Percentiles rank a stretch among this genome's conserved stretches.
Conservation (phyloP, 1,140 invertebrate species). For the Halictus rubicundus region DNA sequence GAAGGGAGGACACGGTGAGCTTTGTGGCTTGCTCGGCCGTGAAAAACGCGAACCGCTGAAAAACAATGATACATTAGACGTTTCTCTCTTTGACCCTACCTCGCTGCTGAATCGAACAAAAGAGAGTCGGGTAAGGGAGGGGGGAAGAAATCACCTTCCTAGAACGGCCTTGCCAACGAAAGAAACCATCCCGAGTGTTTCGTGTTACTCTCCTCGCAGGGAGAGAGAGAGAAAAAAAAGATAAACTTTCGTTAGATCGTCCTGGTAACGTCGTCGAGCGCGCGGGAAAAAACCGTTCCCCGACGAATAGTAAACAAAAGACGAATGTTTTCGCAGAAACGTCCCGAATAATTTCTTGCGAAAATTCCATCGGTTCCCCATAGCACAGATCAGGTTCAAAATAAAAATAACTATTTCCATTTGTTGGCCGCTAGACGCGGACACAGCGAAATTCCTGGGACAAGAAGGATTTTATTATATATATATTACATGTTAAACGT, state of each 20-base stretch:
- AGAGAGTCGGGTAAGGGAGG: background rate
- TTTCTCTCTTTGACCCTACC: slow-evolving; percentile 14
- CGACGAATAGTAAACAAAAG: slow-evolving; percentile 28
- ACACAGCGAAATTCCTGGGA: too few relatives aligned
- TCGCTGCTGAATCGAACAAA: slow-evolving; percentile 35
- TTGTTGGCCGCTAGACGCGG: background rate
- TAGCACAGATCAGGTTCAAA: background rate
- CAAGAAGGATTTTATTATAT: too few relatives aligned
- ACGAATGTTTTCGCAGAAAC: slow-evolving; percentile 17
- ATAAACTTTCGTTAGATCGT: slow-evolving; percentile 46
- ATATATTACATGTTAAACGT: too few relatives aligned
- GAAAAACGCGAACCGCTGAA: slow-evolving; percentile 55
- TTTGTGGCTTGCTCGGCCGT: slow-evolving; percentile 56
- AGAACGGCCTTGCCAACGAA: slow-evolving; percentile 45
- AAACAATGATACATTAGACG: slow-evolving; percentile 64
- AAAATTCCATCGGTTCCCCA: background rate
- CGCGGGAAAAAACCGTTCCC: slow-evolving; percentile 15
- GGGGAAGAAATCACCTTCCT: slow-evolving; percentile 51
- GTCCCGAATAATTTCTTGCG: slow-evolving; percentile 9
- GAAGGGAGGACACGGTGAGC: slow-evolving; percentile 20
- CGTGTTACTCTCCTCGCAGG: background rate
- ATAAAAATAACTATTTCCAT: background rate
- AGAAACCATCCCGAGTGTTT: slow-evolving; percentile 33
- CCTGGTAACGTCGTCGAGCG: slow-evolving; percentile 1
- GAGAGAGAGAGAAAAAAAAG: slow-evolving; percentile 14